Base-by-base conservation (phyloP, 2,113 vertebrate species). In the Puntigrus tetrazona region DNA sequence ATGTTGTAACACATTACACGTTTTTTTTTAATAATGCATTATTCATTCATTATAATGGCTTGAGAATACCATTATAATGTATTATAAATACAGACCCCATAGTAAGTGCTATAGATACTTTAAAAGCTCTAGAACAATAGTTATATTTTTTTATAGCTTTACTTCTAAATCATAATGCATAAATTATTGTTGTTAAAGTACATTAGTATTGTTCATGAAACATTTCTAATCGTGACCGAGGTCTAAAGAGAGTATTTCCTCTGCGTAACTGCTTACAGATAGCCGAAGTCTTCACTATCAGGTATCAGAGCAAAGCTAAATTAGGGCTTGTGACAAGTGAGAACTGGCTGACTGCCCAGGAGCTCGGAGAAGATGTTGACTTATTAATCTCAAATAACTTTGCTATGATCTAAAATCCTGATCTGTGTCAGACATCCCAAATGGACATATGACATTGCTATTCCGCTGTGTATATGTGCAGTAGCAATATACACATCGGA, bases 351-450 rank as follows among this genome's bases (percentile, higher is more conserved):
- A 4, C 67, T 76, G 86, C 84, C 84, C 50, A 82, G 61, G 65
- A 45, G 70, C 57, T 83, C 36, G 45, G 77, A 74, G 77, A 67
- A 69, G 27, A 50, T 22, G 72, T 38, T 84, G 85, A 83, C 70
- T 85, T 86, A 86, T 82, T 78, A 79, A 79, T 70, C 74, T 83
- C 61, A 81, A 87, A 87, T 86, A 86, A 70, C 86, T 85, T 72
- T 83, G 75, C 84, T 57, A 82, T 84, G 59, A 86, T 86, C 55
- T 78, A 78, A 72, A 84, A 76, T 43, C 57, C 57, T 69, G 72
- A 69, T 89, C 29, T 31, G 45, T 50, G 65, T 81, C 8, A 81
- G 43, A 75, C 57, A 84, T 25, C 80, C 52, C 20, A 59, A 70
- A 41, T 65, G 29, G n/a, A 55, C 41, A 43, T 14, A 10, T 69